Evolutionary conservation across 1,140 invertebrate species (phyloP), one percentile per base, ranked within the genome.

Genomic region (Cydia strobilella): DNA sequence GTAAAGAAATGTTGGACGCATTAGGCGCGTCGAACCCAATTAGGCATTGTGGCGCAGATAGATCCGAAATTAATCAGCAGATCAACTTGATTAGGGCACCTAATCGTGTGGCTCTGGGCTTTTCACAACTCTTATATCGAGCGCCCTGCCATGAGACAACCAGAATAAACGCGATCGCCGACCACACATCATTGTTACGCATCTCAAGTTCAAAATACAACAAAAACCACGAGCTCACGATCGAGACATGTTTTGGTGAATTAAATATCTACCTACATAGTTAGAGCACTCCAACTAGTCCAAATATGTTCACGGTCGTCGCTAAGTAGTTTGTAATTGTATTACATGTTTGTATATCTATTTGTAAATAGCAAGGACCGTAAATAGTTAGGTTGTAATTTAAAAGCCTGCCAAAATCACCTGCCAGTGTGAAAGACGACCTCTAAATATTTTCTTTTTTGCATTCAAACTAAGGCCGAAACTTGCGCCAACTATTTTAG

Each of bases 61-160:
- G 54, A 59, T 59, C 35, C 65, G 15, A 69, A 69, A 20, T 20
- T n/a, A 69, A 35, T 69, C 65, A 18, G 15, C 31, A n/a, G 35
- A 39, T 35, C 65, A 18, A 35, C 65, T 18, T 69, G 35, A 69
- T 69, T 35, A 35, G 35, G 31, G 18, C 10, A 20, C 18, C 18
- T 59, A 59, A 59, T 59, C 54, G 54, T 23, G 54, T 12, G 6
- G 54, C 20, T 59, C 54, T 10, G 42, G 13, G 42, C 12, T 45
- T 45, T 45, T 45, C 13, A 13, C 3, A 15, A 45, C 13, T 45
- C 10, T 45, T 45, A 45, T 45, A 45, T 45, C 42, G 10, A 45
- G 13, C 42, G 42, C 35, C 9, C 31, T 31, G 31, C 13, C 42
- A 45, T 45, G 42, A 45, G 42, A 45, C 42, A 45, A 45, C 42